phyloP scores from a whole-genome alignment of 2,888 invertebrate species.

The Fragum fragum region DNA sequence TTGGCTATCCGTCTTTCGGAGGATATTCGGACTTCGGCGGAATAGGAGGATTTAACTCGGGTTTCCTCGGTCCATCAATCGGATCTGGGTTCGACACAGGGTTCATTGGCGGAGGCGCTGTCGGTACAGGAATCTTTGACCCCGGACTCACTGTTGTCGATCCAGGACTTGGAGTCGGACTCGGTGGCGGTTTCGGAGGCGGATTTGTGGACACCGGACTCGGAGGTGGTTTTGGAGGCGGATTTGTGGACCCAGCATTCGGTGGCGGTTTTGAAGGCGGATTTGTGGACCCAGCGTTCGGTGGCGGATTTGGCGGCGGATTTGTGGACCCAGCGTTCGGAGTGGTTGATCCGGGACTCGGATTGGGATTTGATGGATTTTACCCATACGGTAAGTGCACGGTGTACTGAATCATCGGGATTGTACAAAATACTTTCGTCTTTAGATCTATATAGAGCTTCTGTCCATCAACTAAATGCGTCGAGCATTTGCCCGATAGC shows the following conservation, averaged over 20 bases:
- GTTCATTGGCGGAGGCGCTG: neutral
- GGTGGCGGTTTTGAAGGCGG: neutral
- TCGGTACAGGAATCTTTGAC: neutral
- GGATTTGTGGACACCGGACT: neutral
- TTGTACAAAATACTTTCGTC: no score
- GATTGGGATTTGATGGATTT: no score
- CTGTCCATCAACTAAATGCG: no score
- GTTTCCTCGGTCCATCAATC: no score
- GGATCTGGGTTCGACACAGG: neutral
- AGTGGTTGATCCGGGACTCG: no score
- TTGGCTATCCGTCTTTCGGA: conserved; percentile 3
- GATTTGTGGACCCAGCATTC: no score
- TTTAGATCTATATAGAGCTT: no score
- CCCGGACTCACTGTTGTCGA: neutral
- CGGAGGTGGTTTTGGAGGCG: neutral
- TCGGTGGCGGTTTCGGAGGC: neutral
- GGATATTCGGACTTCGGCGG: neutral
- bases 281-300: neutral
- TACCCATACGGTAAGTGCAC: no score
- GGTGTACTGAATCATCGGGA: no score
- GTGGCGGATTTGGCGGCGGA: conserved; percentile 19
- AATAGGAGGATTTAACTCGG: no score
- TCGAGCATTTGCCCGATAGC: no score
- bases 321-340: neutral
- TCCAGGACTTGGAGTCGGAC: neutral